phyloP scores from a whole-genome alignment of 1,140 invertebrate species.

The Hesperophylax magnus region DNA sequence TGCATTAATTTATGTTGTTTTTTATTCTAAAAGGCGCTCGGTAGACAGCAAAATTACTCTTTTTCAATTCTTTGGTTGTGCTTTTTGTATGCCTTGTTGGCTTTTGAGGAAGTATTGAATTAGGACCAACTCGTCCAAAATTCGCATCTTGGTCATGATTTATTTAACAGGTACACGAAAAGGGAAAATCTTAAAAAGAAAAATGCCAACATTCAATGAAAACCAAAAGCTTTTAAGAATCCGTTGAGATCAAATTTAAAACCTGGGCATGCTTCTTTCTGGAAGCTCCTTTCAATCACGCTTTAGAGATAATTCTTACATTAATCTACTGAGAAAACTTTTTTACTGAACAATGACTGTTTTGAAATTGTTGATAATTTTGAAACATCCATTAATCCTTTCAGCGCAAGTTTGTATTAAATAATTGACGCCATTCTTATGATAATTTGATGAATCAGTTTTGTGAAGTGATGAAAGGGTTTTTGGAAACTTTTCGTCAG shows the following conservation, averaged over 20 bases:
- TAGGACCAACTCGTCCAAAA: slow-evolving; percentile 10
- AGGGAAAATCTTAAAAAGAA: slow-evolving; percentile 39
- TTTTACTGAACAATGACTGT: slow-evolving; percentile 23
- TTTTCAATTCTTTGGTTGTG: no score
- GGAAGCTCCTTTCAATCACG: slow-evolving; percentile 25
- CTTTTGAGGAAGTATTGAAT: slow-evolving; percentile 17
- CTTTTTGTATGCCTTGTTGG: background rate
- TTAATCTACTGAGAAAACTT: slow-evolving; percentile 10
- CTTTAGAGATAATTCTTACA: slow-evolving; percentile 10
- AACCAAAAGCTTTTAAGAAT: slow-evolving; percentile 43
- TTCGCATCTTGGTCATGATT: slow-evolving; percentile 29
- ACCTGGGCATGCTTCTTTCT: slow-evolving; percentile 17
- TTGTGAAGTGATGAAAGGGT: background rate
- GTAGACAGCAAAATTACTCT: no score
- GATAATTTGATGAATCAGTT: slow-evolving; percentile 29
- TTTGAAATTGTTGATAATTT: slow-evolving; percentile 31
- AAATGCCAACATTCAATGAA: slow-evolving; percentile 36
- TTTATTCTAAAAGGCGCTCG: no score
- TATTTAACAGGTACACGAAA: slow-evolving; percentile 42
- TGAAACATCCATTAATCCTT: slow-evolving; percentile 25
- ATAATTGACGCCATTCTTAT: slow-evolving; percentile 32
- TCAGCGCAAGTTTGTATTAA: background rate
- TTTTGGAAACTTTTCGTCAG: background rate
- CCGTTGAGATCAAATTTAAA: slow-evolving; percentile 32
- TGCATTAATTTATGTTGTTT: no score